Percentiles rank a stretch among this genome's conserved stretches.
phyloP scores from a whole-genome alignment of 1,140 invertebrate species.

The Oscheius sp. region DNA sequence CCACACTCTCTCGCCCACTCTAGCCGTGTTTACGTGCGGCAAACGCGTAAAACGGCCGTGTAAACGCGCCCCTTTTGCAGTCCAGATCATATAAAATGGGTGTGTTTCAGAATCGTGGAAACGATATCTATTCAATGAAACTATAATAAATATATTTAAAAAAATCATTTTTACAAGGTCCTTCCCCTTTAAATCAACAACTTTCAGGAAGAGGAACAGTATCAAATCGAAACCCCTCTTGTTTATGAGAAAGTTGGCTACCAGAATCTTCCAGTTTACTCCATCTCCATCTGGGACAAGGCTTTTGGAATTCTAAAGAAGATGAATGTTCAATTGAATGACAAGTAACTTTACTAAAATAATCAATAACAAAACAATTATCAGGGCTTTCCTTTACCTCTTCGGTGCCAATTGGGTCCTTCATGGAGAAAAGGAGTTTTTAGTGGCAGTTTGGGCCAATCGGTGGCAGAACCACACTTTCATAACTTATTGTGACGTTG shows the following conservation, averaged over 20 bases:
- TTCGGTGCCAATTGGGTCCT: constrained; percentile 49
- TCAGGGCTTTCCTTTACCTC: constrained; percentile 44
- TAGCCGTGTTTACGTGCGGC: no score
- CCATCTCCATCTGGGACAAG: constrained; percentile 39
- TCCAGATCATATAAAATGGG: no score
- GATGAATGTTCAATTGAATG: constrained; percentile 39
- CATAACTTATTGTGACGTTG: constrained; percentile 35
- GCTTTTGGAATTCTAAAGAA: constrained; percentile 3
- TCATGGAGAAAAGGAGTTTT: constrained; percentile 39
- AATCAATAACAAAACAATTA: no score
- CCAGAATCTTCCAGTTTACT: constrained; percentile 23
- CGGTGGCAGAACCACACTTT: constrained; percentile 45
- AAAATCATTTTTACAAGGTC: no score
- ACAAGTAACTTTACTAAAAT: no score
- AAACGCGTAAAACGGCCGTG: no score
- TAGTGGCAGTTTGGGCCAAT: constrained; percentile 55
- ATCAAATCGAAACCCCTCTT: constrained; percentile 25
- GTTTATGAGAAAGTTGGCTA: constrained; percentile 50
- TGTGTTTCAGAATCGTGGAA: no score
- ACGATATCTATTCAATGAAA: no score
- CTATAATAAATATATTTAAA: no score
- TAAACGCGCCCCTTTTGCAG: no score
- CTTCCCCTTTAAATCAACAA: neutral
- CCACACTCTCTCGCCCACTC: no score
- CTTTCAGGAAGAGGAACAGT: neutral